Conservation (phyloP, 2,113 vertebrate genomes). For the Bos javanicus region DNA sequence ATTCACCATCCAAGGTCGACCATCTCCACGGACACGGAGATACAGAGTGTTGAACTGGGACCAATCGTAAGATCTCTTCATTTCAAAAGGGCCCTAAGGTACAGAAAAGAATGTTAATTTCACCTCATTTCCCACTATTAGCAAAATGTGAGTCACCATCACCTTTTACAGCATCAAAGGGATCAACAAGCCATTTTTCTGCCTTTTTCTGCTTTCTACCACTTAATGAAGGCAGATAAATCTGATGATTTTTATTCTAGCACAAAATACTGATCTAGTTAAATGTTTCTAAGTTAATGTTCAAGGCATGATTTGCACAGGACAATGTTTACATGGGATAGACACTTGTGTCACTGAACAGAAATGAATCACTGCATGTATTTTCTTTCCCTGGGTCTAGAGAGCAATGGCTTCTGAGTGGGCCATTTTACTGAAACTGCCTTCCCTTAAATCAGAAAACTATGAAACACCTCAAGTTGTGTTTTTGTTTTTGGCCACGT, state of each 20-base stretch:
- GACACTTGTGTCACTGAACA: not conserved
- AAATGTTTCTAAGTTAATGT: constrained; percentile 7
- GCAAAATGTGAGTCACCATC: not conserved
- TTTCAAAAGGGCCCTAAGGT: constrained; percentile 87
- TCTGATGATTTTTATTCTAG: not conserved
- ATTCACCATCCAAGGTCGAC: constrained; percentile 97
- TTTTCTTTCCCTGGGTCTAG: not conserved
- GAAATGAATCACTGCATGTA: not conserved
- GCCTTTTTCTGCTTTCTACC: not conserved
- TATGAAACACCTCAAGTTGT: not conserved
- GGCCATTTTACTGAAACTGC: not conserved
- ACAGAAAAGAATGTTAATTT: constrained; percentile 60
- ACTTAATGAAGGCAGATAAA: not conserved
- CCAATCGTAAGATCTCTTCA: constrained; percentile 88
- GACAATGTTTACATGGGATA: not conserved
- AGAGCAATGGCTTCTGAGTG: not conserved
- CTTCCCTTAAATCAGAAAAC: not conserved
- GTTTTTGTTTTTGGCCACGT: not conserved
- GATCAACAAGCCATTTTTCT: not conserved
- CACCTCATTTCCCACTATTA: not conserved
- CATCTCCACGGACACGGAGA: constrained; percentile 93
- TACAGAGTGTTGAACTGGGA: constrained; percentile 91
- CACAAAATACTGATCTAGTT: not conserved
- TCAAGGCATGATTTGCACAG: not conserved
- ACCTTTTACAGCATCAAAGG: not conserved